phyloP scores from a whole-genome alignment of 1,140 invertebrate genomes.

The Leptinotarsa lineolata region DNA sequence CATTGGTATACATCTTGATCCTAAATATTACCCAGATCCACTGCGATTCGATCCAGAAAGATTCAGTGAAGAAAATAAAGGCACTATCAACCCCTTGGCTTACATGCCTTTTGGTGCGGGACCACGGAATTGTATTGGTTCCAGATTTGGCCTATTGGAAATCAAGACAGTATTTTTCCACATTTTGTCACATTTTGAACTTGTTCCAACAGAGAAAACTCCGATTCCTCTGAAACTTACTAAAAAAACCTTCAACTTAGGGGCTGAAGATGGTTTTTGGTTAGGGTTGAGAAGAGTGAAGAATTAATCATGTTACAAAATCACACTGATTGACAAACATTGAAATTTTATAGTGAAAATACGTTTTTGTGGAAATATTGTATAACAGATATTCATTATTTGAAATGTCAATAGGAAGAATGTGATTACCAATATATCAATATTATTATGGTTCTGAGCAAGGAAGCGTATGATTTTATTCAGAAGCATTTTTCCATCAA shows the following conservation, averaged over 20 bases:
- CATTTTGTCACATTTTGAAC: slow-evolving; percentile 47
- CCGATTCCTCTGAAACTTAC: slow-evolving; percentile 42
- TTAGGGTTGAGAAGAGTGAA: slow-evolving; percentile 28
- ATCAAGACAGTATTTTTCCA: slow-evolving; percentile 45
- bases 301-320: neutral
- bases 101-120: slow-evolving; percentile 65
- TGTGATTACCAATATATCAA: no score
- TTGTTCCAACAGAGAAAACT: slow-evolving; percentile 46
- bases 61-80: slow-evolving; percentile 43
- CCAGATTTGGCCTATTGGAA: slow-evolving; percentile 49
- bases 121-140: slow-evolving; percentile 52
- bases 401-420: no score
- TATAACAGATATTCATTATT: no score
- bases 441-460: no score
- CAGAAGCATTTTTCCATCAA: no score
- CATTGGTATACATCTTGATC: slow-evolving; percentile 38
- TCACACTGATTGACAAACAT: no score
- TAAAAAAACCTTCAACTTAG: slow-evolving; percentile 41
- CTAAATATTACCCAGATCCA: slow-evolving; percentile 41
- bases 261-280: slow-evolving; percentile 51
- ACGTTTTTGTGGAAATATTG: no score
- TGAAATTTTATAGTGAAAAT: no score
- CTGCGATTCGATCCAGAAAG: slow-evolving; percentile 43
- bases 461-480: no score
- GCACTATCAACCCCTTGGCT: slow-evolving; percentile 54